Evolutionary conservation across 2,113 vertebrate genomes (phyloP).

Genomic region (Erythrocebus patas): DNA sequence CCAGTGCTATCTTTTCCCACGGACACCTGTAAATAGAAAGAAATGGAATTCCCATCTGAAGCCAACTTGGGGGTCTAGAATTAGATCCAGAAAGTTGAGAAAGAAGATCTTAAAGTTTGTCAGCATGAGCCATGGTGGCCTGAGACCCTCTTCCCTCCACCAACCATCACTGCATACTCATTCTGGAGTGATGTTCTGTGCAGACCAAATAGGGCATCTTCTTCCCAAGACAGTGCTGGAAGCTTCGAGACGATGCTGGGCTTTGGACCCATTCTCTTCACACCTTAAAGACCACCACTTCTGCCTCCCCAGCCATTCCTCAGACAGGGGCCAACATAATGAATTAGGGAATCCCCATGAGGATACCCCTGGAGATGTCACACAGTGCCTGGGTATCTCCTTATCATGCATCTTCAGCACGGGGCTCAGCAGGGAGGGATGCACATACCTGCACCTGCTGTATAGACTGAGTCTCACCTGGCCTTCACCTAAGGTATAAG

Average conservation of each 20-base stretch:
- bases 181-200: background rate
- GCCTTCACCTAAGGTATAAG: background rate
- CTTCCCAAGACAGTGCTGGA: background rate
- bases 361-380: background rate
- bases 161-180: background rate
- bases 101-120: background rate
- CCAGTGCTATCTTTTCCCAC: background rate
- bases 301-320: background rate
- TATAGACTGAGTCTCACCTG: background rate
- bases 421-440: rapidly evolving
- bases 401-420: background rate
- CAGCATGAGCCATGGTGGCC: background rate
- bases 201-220: background rate
- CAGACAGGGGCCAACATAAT: background rate
- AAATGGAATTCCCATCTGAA: background rate
- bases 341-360: background rate
- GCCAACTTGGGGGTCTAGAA: background rate
- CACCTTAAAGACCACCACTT: too few relatives aligned
- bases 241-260: background rate
- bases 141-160: background rate
- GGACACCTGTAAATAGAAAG: background rate
- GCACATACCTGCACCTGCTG: background rate
- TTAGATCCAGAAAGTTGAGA: background rate
- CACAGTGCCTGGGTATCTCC: background rate
- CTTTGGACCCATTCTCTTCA: background rate